Conservation (phyloP, 2,797 vertebrate genomes). For the Microtus obscurus region DNA sequence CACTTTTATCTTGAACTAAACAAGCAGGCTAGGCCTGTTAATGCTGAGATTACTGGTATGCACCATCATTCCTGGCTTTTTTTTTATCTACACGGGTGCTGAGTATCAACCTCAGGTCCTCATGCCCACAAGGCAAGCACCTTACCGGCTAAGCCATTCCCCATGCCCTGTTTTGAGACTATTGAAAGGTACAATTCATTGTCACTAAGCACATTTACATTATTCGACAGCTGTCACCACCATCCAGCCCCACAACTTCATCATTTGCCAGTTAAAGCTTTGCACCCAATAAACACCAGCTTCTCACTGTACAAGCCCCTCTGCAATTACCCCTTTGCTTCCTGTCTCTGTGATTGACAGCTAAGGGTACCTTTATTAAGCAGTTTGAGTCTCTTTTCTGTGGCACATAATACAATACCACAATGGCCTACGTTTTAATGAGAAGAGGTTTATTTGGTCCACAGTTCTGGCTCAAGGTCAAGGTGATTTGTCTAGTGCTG, state of each 20-base stretch:
- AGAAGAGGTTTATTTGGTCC: neutral
- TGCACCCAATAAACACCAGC: neutral
- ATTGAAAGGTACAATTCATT: neutral
- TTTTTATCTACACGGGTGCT: neutral
- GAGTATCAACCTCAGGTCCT: neutral
- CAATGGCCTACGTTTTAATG: neutral
- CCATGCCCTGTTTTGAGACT: neutral
- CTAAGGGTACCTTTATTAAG: neutral
- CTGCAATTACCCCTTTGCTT: neutral
- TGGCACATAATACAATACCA: neutral
- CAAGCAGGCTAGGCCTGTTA: neutral
- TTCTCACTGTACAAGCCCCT: neutral
- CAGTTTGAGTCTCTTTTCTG: neutral
- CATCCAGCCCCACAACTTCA: neutral
- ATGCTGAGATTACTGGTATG: neutral
- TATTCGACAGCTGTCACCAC: neutral
- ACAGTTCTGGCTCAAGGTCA: neutral
- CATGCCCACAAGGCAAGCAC: neutral
- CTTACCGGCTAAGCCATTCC: neutral
- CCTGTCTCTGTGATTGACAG: neutral
- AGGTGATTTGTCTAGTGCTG: neutral
- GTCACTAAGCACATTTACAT: neutral
- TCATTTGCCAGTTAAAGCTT: neutral
- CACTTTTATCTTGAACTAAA: neutral
- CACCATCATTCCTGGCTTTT: neutral